Base-by-base conservation (phyloP, 2,888 invertebrate species). In the Rhagium mordax region DNA sequence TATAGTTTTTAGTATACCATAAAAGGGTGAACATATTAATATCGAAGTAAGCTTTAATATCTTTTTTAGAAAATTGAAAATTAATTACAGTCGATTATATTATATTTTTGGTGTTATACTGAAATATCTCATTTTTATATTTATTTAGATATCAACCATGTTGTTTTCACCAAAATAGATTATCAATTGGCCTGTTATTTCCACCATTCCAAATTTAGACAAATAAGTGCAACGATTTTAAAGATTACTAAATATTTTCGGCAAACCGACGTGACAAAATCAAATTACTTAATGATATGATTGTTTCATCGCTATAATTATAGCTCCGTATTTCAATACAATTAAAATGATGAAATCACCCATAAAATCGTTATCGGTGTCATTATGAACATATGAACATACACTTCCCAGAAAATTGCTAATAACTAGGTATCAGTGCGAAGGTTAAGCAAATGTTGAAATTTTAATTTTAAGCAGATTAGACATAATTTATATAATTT, bases 311-410 rank as follows among this genome's bases (percentile, higher is more conserved):
- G 10, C 41, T 41, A 41, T 33, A 13, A 13, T 41, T 13, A n/a
- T 41, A 41, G 4, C 41, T 41, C 13, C 13, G 41, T 41, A n/a
- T 55, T 55, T 24, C 18, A 59, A 16, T 59, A 59, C 57, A 29
- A 29, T n/a, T 15, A 59, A 29, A 20, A 29, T 59, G 57, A 59
- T 59, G 57, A 59, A 59, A 59, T 59, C 57, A 29, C 29, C 57
- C 16, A 59, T 59, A 59, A 59, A 59, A 29, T 59, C 29, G 57
- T 59, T 59, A 59, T 59, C 57, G 29, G 57, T 59, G 57, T 59
- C 57, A 59, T 59, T 59, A 59, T 59, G 57, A 29, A 59, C 29
- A 29, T n/a, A n/a, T n/a, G n/a, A n/a, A n/a, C n/a, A n/a, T n/a
- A n/a, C 29, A 29, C 57, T 59, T 59, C 57, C 57, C 29, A 59